Conservation (phyloP, 2,113 vertebrate genomes). For the Brienomyrus brachyistius region DNA sequence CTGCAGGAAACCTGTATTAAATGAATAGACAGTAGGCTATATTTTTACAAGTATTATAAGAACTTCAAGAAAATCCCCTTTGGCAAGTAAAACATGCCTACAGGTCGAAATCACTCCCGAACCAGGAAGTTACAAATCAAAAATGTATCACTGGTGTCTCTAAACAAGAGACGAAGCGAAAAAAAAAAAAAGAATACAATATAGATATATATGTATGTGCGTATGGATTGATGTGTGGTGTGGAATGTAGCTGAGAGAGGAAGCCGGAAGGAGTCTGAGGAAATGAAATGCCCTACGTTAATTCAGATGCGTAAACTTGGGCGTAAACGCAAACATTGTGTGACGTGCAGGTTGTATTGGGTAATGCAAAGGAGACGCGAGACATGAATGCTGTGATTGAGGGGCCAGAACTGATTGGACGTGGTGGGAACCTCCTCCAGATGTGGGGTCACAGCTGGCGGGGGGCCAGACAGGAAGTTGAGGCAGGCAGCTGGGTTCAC, state of each 20-base stretch:
- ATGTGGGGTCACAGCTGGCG: conserved; percentile 48
- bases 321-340: not conserved
- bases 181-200: too few relatives aligned
- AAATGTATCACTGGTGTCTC: not conserved
- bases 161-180: not conserved
- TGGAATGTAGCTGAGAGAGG: not conserved
- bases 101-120: not conserved
- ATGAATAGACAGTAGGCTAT: not conserved
- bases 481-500: conserved; percentile 38
- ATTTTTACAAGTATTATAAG: not conserved
- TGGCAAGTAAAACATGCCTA: not conserved
- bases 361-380: not conserved
- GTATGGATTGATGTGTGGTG: too few relatives aligned
- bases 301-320: not conserved
- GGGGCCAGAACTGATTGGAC: not conserved
- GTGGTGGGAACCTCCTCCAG: conserved; percentile 31
- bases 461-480: conserved; percentile 49
- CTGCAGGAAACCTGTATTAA: not conserved
- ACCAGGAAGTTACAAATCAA: not conserved
- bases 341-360: not conserved
- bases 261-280: not conserved
- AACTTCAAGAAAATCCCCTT: not conserved
- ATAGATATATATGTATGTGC: too few relatives aligned
- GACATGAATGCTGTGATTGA: conserved; percentile 26
- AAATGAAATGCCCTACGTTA: not conserved